These are phyloP conservation scores for Chionis minor DNA, from an alignment of 2,113 vertebrate species.

Conservation along the genomic window DNA sequence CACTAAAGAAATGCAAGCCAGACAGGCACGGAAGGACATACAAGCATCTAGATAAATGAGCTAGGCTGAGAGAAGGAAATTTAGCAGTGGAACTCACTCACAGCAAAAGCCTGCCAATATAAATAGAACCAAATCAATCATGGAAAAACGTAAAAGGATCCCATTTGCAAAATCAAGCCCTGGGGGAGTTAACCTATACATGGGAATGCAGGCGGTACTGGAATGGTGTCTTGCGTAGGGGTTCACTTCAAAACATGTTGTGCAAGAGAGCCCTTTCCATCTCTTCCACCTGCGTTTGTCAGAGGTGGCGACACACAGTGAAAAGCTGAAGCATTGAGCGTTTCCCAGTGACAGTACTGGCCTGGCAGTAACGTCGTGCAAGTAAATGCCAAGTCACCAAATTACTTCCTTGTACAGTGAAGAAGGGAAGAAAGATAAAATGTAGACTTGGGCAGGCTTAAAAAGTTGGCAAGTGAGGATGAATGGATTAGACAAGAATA, in stretches of 20 bases:
- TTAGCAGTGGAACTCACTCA: background rate
- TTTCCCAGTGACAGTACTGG: background rate
- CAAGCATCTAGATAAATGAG: background rate
- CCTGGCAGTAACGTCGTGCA: background rate
- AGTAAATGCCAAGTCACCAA: background rate
- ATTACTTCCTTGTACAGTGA: background rate
- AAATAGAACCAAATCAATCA: background rate
- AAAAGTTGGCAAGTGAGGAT: background rate
- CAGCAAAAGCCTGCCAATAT: background rate
- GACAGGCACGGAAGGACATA: accelerated
- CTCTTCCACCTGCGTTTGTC: background rate
- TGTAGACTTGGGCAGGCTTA: background rate
- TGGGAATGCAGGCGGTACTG: background rate
- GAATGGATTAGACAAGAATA: background rate
- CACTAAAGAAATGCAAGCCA: background rate
- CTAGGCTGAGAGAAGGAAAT: background rate
- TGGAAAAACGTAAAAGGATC: background rate
- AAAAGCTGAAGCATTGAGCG: background rate
- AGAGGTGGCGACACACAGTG: background rate
- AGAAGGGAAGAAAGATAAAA: background rate
- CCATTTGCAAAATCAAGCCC: background rate
- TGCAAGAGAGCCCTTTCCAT: background rate
- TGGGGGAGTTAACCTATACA: background rate
- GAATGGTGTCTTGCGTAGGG: accelerated
- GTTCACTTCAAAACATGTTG: background rate